A percentile compares a stretch with the other conserved stretches of the same genome.
phyloP scores from a whole-genome alignment of 92 coral and sea anemone genomes.

The Heteractis magnifica region DNA sequence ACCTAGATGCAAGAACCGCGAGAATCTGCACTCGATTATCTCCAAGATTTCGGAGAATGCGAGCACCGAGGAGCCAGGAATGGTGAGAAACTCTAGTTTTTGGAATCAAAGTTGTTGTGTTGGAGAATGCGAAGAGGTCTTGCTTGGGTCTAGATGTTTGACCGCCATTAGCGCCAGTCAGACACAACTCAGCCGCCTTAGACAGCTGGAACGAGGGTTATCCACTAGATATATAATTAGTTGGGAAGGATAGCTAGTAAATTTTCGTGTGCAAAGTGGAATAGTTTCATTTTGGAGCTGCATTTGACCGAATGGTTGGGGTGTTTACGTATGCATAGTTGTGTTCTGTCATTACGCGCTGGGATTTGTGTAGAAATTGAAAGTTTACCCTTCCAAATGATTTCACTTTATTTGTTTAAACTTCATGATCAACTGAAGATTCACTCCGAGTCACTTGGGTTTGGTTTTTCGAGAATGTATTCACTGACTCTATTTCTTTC shows the following conservation, averaged over 20 bases:
- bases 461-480: constrained; percentile 5
- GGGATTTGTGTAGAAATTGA: constrained; percentile 32
- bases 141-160: constrained; percentile 19
- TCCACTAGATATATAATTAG: constrained; percentile 1
- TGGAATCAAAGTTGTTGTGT: constrained; percentile 36
- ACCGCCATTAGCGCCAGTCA: constrained; percentile 40
- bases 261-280: constrained; percentile 15
- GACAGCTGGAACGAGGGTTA: constrained; percentile 10
- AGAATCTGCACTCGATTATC: constrained; percentile 82
- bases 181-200: constrained; percentile 5
- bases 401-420: constrained; percentile 21
- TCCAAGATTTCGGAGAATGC: constrained; percentile 73
- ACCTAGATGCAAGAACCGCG: constrained; percentile 70
- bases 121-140: constrained; percentile 33
- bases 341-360: constrained; percentile 30
- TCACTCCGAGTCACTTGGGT: constrained; percentile 13
- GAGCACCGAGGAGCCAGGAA: constrained; percentile 46
- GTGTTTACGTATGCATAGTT: constrained; percentile 17
- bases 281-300: constrained; percentile 17
- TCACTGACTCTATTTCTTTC: constrained; percentile 7
- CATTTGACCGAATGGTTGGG: neutral
- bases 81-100: constrained; percentile 35
- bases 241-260: neutral
- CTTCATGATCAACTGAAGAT: constrained; percentile 12
- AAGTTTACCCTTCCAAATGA: constrained; percentile 10